Evolutionary conservation across 2,797 vertebrate genomes (phyloP).

Genomic region (Poeciliopsis paucimaculata): DNA sequence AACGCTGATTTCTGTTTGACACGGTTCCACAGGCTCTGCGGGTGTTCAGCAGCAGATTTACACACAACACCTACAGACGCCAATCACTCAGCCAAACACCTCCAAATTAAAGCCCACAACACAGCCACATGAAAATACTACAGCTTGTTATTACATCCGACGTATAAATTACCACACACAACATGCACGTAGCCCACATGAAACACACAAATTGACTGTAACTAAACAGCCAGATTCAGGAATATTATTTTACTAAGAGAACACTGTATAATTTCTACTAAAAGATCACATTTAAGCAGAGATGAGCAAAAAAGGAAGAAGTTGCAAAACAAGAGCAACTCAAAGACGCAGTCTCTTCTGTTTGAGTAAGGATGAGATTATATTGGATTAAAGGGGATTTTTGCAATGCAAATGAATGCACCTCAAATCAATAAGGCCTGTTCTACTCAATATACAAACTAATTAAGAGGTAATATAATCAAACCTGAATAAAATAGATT

Average conservation of each 20-base stretch:
- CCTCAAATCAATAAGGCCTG: slow-evolving; percentile 85
- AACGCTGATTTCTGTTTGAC: slow-evolving; percentile 63
- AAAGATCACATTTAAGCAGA: slow-evolving; percentile 43
- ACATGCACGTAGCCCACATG: slow-evolving; percentile 56
- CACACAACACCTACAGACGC: slow-evolving; percentile 74
- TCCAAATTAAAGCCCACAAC: slow-evolving; percentile 72
- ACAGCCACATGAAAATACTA: slow-evolving; percentile 69
- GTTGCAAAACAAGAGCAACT: slow-evolving; percentile 58
- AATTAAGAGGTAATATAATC: slow-evolving; percentile 89
- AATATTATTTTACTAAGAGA: slow-evolving; percentile 45
- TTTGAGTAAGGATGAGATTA: slow-evolving; percentile 85
- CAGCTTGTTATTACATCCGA: slow-evolving; percentile 71
- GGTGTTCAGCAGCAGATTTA: slow-evolving; percentile 76
- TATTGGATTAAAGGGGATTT: slow-evolving; percentile 86
- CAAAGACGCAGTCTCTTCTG: slow-evolving; percentile 72
- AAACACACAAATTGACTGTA: slow-evolving; percentile 46
- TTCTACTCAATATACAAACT: slow-evolving; percentile 89
- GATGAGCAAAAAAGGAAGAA: slow-evolving; percentile 33
- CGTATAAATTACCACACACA: slow-evolving; percentile 62
- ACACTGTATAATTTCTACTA: slow-evolving; percentile 47
- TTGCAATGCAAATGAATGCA: slow-evolving; percentile 88
- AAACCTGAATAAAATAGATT: slow-evolving; percentile 85
- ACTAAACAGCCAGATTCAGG: slow-evolving; percentile 59
- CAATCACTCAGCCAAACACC: slow-evolving; percentile 72
- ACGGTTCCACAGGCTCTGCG: slow-evolving; percentile 56